Base-by-base conservation (phyloP, 2,797 vertebrate genomes). In the Alosa sapidissima region DNA sequence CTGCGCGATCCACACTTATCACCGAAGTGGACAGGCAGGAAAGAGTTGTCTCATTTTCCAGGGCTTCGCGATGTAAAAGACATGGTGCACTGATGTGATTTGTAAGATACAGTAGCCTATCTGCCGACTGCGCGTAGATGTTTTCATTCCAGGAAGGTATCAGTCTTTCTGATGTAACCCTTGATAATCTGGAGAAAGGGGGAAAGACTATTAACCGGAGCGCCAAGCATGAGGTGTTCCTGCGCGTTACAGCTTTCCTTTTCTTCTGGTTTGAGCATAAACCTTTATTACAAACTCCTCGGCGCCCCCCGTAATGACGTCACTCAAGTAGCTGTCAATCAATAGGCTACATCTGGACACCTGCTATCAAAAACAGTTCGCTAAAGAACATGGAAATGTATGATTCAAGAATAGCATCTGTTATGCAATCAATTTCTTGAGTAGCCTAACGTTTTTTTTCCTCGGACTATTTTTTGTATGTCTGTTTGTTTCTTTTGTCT, bases 261-360 rank as follows among this genome's bases (percentile, higher is more conserved):
- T 48, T 75, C 68, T 36, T 75, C 65, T 75, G 5, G 24, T 9
- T 82, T 78, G 75, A 81, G 19, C 86, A 81, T 75, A 7, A 84
- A 82, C 87, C 81, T 87, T 83, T 83, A 84, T 58, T 54, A 62
- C 10, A 85, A 90, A 90, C 88, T 88, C 89, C 85, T 36, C 83
- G 83, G 82, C 84, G 65, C 89, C 89, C 86, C 85, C 81, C 83
- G 7, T 24, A 14, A 82, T 91, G 91, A 91, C 90, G 90, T 91
- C 88, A 91, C 84, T 52, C 54, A 8, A 33, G 78, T 55, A n/a
- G 83, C 82, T 54, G 78, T 88, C 87, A 82, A 81, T 84, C 87
- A 86, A 7, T 75, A 19, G 33, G n/a, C 47, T 87, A 81, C 72
- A 87, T 86, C 82, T 78, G 84, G 87, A 89, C 89, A 91, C 89